Percentiles rank a stretch among this genome's conserved stretches.
Conservation (phyloP, 2,113 vertebrate genomes). For the Corynorhinus townsendii region DNA sequence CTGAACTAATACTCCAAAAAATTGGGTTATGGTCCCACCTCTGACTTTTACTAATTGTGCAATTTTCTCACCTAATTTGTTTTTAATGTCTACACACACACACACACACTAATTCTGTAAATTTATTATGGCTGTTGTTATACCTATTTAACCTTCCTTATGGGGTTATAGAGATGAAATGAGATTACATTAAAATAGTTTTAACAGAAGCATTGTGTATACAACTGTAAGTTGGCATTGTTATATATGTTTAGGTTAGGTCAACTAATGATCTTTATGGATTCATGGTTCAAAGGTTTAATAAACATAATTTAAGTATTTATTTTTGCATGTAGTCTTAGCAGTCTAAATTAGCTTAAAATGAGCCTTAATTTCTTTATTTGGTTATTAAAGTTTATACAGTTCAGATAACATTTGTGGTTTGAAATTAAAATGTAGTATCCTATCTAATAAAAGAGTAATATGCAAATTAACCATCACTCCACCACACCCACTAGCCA, state of each 20-base stretch:
- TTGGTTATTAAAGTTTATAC: background rate
- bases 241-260: background rate
- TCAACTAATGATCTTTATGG: background rate
- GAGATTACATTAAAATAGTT: constrained; percentile 4
- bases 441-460: background rate
- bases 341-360: background rate
- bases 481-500: too few relatives aligned
- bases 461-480: too few relatives aligned
- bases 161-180: background rate
- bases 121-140: background rate
- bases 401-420: background rate
- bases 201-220: background rate
- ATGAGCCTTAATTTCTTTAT: background rate
- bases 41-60: background rate
- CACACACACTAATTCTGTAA: background rate
- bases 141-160: background rate
- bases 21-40: background rate
- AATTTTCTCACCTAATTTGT: background rate
- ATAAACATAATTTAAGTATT: background rate
- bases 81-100: background rate
- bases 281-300: background rate
- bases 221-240: background rate
- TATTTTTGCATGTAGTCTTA: background rate
- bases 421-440: background rate
- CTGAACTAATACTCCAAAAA: background rate